Conservation (phyloP, 2,888 invertebrate species). For the Gastracanthus pulcherrimus region DNA sequence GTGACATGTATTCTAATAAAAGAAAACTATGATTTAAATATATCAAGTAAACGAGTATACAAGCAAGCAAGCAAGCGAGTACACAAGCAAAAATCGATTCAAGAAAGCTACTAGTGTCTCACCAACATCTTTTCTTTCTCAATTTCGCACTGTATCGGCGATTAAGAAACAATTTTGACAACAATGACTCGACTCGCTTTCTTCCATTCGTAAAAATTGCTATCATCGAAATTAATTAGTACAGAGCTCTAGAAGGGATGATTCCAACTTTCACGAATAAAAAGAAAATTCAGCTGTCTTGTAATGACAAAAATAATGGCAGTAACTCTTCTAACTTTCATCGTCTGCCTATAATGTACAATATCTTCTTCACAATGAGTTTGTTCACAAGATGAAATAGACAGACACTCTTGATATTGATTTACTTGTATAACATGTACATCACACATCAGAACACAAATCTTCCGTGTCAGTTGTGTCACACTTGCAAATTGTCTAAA, state of each 20-base stretch:
- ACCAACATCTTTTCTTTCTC: slow-evolving; percentile 44
- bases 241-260: neutral
- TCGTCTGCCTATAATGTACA: neutral
- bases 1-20: slow-evolving; percentile 48
- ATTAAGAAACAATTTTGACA: no score
- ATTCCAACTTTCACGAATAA: slow-evolving; percentile 11
- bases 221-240: neutral
- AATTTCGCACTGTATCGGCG: no score
- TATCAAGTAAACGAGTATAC: slow-evolving; percentile 54
- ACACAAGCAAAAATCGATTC: slow-evolving; percentile 56
- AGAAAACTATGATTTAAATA: slow-evolving; percentile 40
- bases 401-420: no score
- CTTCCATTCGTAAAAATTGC: slow-evolving; percentile 14
- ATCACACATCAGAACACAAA: slow-evolving; percentile 19
- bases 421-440: no score
- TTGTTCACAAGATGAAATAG: no score
- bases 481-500: slow-evolving; percentile 59
- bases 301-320: slow-evolving; percentile 50
- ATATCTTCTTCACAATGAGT: slow-evolving; percentile 12
- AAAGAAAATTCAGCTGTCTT: neutral
- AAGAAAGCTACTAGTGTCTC: slow-evolving; percentile 46
- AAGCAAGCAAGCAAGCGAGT: slow-evolving; percentile 61
- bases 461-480: slow-evolving; percentile 46
- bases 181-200: neutral
- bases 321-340: slow-evolving; percentile 32